These are phyloP conservation scores for Flabesymbios commensalis DNA, from an alignment of 2,888 invertebrate genomes.

Conservation along the genomic window DNA sequence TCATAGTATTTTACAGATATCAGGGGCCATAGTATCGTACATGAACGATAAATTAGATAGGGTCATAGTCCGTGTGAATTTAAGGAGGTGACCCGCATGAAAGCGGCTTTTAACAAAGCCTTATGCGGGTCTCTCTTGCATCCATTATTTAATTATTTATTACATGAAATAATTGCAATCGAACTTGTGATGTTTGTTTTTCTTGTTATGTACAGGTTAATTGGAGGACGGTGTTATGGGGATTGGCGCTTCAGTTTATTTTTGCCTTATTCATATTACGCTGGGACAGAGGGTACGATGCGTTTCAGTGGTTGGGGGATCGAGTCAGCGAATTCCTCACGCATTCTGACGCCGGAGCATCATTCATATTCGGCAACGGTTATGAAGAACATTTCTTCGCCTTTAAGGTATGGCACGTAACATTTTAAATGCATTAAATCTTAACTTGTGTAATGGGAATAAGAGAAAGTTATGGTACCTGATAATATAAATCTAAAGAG, in stretches of 20 bases:
- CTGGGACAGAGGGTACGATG: conserved; percentile 61
- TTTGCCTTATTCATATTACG: conserved; percentile 62
- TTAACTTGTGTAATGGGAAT: too few relatives aligned
- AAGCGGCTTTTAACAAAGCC: too few relatives aligned
- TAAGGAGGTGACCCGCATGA: too few relatives aligned
- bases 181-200: background rate
- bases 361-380: conserved; percentile 78
- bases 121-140: too few relatives aligned
- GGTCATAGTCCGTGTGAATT: too few relatives aligned
- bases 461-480: background rate
- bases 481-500: background rate
- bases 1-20: too few relatives aligned
- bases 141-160: too few relatives aligned
- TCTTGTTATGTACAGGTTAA: conserved; percentile 39
- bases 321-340: conserved; percentile 78
- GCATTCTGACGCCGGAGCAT: conserved; percentile 79
- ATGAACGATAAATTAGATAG: too few relatives aligned
- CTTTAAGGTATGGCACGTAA: conserved; percentile 81
- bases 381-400: conserved; percentile 72
- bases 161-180: too few relatives aligned
- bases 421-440: background rate
- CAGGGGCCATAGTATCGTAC: too few relatives aligned
- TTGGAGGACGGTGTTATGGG: conserved; percentile 78
- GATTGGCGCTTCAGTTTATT: conserved; percentile 79
- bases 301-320: conserved; percentile 73